Evolutionary conservation across 1,140 invertebrate species (phyloP).

Genomic region (Plectus sambesii): DNA sequence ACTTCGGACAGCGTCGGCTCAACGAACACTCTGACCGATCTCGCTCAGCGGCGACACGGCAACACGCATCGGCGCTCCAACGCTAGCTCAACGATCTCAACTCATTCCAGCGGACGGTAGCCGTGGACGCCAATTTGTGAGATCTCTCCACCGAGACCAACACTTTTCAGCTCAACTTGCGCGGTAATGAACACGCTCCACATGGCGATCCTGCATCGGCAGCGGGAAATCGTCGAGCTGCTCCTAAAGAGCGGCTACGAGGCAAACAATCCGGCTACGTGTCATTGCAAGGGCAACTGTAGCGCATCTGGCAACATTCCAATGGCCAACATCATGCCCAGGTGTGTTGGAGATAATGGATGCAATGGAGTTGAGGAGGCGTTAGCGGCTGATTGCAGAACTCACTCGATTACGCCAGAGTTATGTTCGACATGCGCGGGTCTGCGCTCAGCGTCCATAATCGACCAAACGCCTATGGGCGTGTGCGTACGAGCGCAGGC

Average conservation of each 20-base stretch:
- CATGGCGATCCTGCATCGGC: slow-evolving; percentile 43
- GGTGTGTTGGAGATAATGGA: slow-evolving; percentile 15
- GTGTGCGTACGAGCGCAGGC: slow-evolving; percentile 41
- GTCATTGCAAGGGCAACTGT: slow-evolving; percentile 42
- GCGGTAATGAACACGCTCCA: slow-evolving; percentile 41
- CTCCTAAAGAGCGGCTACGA: slow-evolving; percentile 43
- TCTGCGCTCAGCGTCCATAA: slow-evolving; percentile 39
- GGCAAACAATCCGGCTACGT: slow-evolving; percentile 35
- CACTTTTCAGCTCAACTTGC: slow-evolving; percentile 35
- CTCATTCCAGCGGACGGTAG: slow-evolving; percentile 41
- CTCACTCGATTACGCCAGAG: slow-evolving; percentile 36
- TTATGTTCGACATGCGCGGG: slow-evolving; percentile 39
- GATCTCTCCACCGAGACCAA: slow-evolving; percentile 2
- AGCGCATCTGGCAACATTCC: slow-evolving; percentile 43
- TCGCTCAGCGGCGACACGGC: slow-evolving; percentile 40
- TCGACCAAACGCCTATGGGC: slow-evolving; percentile 42
- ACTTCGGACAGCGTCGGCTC: slow-evolving; percentile 41
- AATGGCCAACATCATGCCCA: slow-evolving; percentile 41
- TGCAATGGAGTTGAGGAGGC: slow-evolving; percentile 1
- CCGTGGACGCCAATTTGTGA: slow-evolving; percentile 5
- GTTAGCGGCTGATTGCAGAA: slow-evolving; percentile 17
- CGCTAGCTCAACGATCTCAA: slow-evolving; percentile 42
- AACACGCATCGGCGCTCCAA: slow-evolving; percentile 38
- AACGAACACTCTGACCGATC: slow-evolving; percentile 43
- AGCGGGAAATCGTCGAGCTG: slow-evolving; percentile 42